These are phyloP conservation scores for Leptinotarsa texana DNA, from an alignment of 1,140 invertebrate species.

Conservation along the genomic window DNA sequence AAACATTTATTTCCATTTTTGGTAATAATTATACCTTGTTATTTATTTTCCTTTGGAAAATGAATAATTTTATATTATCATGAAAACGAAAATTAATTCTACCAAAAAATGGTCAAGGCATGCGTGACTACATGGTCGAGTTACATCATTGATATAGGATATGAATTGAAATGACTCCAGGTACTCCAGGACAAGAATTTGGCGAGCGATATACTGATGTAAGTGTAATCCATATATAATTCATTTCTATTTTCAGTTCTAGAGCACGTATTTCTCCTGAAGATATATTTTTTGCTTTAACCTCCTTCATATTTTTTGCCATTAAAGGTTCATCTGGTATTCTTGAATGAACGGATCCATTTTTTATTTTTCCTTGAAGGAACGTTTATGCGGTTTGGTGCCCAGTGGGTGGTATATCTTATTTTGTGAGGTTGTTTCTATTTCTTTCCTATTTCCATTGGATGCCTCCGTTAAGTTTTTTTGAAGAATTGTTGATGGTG, in stretches of 20 bases:
- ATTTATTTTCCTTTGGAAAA: neutral
- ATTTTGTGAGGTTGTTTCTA: neutral
- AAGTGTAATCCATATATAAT: no score
- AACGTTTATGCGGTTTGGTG: neutral
- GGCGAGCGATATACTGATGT: no score
- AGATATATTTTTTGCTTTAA: no score
- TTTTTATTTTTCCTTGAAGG: neutral
- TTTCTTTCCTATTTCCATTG: neutral
- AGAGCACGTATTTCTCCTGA: no score
- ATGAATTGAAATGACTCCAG: no score
- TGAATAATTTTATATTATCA: neutral
- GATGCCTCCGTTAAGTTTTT: neutral
- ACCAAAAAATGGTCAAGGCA: no score
- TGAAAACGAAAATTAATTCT: neutral
- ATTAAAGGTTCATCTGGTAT: neutral
- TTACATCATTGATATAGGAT: no score
- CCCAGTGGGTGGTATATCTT: neutral
- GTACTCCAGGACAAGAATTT: no score
- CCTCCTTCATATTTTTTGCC: neutral
- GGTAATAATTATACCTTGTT: neutral
- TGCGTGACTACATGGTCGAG: no score
- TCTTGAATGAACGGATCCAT: neutral
- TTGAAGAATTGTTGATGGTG: neutral
- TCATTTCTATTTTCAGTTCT: no score
- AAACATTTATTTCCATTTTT: neutral